Evolutionary conservation across 1,140 invertebrate species (phyloP).

Genomic region (Drosophila watanabei): DNA sequence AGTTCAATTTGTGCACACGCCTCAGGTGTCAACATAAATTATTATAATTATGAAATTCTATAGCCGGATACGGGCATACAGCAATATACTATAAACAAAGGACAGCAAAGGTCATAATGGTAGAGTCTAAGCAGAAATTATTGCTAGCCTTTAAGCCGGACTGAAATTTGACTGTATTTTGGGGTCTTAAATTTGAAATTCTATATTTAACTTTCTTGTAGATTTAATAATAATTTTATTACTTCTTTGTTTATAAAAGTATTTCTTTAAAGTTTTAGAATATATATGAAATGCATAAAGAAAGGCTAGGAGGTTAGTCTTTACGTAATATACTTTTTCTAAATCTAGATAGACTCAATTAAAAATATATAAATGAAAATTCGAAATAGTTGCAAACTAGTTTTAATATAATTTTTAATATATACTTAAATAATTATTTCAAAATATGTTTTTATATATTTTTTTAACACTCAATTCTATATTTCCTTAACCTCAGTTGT

Average conservation of each 20-base stretch:
- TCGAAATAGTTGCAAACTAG: no score
- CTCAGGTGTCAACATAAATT: slow-evolving; percentile 83
- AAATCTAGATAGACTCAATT: no score
- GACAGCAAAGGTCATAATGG: slow-evolving; percentile 19
- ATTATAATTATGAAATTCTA: slow-evolving; percentile 80
- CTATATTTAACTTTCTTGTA: not conserved
- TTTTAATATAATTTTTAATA: not conserved
- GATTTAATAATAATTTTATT: not conserved
- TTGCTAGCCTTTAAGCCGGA: not conserved
- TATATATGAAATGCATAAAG: not conserved
- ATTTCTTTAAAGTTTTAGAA: not conserved
- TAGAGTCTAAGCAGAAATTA: slow-evolving; percentile 15
- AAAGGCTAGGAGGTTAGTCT: no score
- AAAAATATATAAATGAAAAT: no score
- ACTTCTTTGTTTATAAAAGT: not conserved
- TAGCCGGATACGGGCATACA: slow-evolving; percentile 19
- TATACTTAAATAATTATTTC: not conserved
- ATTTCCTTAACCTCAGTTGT: not conserved
- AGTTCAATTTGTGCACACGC: slow-evolving; percentile 64
- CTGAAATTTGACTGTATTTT: not conserved
- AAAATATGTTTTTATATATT: no score
- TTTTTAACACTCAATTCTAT: no score
- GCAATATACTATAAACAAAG: slow-evolving; percentile 8
- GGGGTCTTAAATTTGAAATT: not conserved
- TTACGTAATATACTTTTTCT: no score